phyloP scores from a whole-genome alignment of 2,797 vertebrate genomes.

The Lagorchestes hirsutus region DNA sequence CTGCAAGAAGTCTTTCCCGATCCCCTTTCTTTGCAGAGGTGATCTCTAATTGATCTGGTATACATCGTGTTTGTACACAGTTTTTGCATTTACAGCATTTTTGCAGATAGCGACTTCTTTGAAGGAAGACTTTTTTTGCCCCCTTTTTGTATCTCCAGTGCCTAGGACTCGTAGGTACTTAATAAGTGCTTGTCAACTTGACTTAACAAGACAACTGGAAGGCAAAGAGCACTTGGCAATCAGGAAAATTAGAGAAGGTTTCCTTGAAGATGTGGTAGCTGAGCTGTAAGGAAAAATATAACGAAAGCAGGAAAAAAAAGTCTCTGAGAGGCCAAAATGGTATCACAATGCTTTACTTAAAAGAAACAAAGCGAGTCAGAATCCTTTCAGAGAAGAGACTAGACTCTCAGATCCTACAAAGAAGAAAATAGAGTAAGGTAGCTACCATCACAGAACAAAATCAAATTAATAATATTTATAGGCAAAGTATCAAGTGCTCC shows the following conservation, averaged over 20 bases:
- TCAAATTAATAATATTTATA: background rate
- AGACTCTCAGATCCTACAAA: background rate
- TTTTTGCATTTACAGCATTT: background rate
- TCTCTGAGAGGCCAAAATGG: background rate
- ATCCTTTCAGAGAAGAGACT: background rate
- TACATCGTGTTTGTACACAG: too few species aligned
- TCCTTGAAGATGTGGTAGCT: background rate
- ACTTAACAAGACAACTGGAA: background rate
- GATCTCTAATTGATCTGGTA: too few species aligned
- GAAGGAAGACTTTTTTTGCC: background rate
- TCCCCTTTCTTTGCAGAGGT: background rate
- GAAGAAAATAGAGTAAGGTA: background rate
- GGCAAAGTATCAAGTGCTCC: background rate
- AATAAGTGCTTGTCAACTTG: background rate
- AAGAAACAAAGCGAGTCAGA: background rate
- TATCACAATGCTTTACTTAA: background rate
- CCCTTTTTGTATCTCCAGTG: too few species aligned
- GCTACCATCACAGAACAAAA: background rate
- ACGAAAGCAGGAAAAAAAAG: background rate
- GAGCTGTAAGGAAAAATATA: background rate
- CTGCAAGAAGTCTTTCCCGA: background rate
- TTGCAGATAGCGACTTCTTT: background rate
- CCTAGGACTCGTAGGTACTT: background rate
- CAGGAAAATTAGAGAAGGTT: background rate
- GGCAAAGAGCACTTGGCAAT: background rate